Percentiles rank a stretch among this genome's conserved stretches.
Evolutionary conservation across 2,113 vertebrate species (phyloP).

Genomic region (Orycteropus afer): DNA sequence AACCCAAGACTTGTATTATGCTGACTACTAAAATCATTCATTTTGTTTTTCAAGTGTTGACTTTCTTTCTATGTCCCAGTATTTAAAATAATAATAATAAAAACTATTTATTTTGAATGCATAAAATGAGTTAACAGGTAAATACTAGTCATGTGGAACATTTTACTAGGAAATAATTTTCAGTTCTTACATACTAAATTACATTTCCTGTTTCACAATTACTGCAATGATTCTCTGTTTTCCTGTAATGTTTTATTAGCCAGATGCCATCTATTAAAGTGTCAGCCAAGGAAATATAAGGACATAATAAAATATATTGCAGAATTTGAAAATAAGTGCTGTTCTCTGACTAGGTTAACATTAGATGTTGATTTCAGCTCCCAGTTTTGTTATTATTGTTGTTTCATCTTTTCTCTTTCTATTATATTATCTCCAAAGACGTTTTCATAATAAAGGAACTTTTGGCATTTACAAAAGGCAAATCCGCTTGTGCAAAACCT

Average conservation of each 20-base stretch:
- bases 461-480: not conserved
- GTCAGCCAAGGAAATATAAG: constrained; percentile 9
- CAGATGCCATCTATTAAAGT: constrained; percentile 37
- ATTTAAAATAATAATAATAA: constrained; percentile 16
- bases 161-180: constrained; percentile 53
- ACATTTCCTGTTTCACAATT: constrained; percentile 52
- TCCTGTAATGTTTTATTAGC: constrained; percentile 43
- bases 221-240: constrained; percentile 14
- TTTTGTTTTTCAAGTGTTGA: not conserved
- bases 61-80: not conserved
- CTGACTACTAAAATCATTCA: constrained; percentile 21
- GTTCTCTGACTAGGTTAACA: not conserved
- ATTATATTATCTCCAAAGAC: not conserved
- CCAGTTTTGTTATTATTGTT: not conserved
- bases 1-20: not conserved
- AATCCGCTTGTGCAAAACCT: not conserved
- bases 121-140: not conserved
- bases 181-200: not conserved
- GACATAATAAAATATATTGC: not conserved
- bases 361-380: not conserved
- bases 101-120: constrained; percentile 33
- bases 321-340: not conserved
- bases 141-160: not conserved
- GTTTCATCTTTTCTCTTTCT: not conserved
- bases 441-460: not conserved